Evolutionary conservation across 2,113 vertebrate genomes (phyloP).

Genomic region (Xenopus tropicalis): UCB_Xtro_10.0 CM004447.2:71008001-71008500

Average conservation of each 20-base stretch:
- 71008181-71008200: constrained; percentile 82
- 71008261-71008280: constrained; percentile 66
- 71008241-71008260: constrained; percentile 67
- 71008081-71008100: constrained; percentile 71
- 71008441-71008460: not conserved
- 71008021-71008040: constrained; percentile 57
- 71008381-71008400: constrained; percentile 60
- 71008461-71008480: no score
- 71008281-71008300: constrained; percentile 75
- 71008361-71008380: constrained; percentile 70
- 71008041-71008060: constrained; percentile 55
- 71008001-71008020: constrained; percentile 57
- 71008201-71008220: constrained; percentile 75
- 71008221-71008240: constrained; percentile 68
- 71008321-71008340: constrained; percentile 69
- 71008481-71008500: no score
- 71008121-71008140: constrained; percentile 77
- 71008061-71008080: constrained; percentile 65
- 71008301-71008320: constrained; percentile 74
- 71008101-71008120: constrained; percentile 75
- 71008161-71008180: constrained; percentile 76
- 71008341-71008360: constrained; percentile 71
- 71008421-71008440: constrained; percentile 46
- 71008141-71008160: constrained; percentile 77
- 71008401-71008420: constrained; percentile 54